These are phyloP conservation scores for Passer domesticus DNA, from an alignment of 2,113 vertebrate species.

Conservation along the genomic window DNA sequence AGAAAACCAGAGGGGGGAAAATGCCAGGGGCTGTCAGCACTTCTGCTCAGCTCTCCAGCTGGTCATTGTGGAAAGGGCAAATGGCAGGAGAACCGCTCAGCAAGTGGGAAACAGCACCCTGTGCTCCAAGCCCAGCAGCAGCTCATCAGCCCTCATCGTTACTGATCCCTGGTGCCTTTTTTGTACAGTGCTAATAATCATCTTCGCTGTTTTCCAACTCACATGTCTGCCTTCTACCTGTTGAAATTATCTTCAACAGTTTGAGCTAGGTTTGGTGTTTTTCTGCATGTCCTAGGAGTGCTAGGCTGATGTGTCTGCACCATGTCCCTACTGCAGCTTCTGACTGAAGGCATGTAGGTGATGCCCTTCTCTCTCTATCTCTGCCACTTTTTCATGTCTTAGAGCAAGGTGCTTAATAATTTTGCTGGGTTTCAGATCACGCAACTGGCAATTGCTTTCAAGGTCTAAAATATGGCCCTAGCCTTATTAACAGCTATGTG, in stretches of 20 bases:
- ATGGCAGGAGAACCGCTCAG: background rate
- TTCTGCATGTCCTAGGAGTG: background rate
- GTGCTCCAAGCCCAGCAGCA: background rate
- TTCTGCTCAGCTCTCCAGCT: background rate
- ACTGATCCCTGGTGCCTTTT: background rate
- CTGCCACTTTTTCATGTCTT: background rate
- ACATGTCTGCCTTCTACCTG: background rate
- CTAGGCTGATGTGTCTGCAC: accelerated
- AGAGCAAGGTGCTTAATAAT: background rate
- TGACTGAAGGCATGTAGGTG: background rate
- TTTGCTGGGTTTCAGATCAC: background rate
- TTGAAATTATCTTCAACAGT: background rate
- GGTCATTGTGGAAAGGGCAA: background rate
- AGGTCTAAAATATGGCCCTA: background rate
- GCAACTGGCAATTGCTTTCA: background rate
- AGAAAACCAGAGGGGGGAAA: background rate
- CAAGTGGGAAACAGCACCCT: accelerated
- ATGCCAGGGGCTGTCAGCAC: background rate
- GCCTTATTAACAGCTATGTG: background rate
- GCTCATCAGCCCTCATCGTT: background rate
- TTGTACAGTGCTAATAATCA: background rate
- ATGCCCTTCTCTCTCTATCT: background rate
- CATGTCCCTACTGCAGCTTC: accelerated
- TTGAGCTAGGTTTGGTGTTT: background rate
- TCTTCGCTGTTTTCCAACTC: background rate